Base-by-base conservation (phyloP, 2,113 vertebrate species). In the Arizona elegans region DNA sequence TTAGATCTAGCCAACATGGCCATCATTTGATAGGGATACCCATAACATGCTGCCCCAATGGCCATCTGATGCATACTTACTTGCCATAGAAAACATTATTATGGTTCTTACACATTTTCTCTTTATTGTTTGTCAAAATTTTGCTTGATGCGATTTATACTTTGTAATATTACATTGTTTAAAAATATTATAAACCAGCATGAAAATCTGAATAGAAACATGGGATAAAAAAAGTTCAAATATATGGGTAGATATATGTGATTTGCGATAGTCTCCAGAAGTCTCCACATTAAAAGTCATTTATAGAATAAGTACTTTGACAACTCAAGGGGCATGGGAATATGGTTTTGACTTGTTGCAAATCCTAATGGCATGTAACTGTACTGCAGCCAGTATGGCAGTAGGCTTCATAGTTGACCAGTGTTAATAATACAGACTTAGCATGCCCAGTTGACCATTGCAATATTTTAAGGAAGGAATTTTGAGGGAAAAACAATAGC, bases 401-500 rank as follows among this genome's bases (percentile, higher is more conserved):
- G 94, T 95, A 92, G 21, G 92, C 92, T 96, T 91, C 26, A 92
- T 90, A 43, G 91, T 94, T 95, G 93, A 93, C 33, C 7, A 58
- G 33, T 89, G 86, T 91, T 95, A 94, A 92, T 93, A 96, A 94
- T 91, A 47, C 29, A 93, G 38, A 62, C 19, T 8, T 1, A 94
- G 88, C 89, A 94, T 91, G 5, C 38, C 87, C 92, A 95, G 96
- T 95, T 95, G 55, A 94, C 93, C 43, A 87, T 56, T 91, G 93
- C 85, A 92, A 93, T 93, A 96, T 96, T 97, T 96, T 86, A 91
- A 94, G 92, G 93, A 93, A 92, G 43, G 89, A 95, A 23, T 93
- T 95, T 92, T 95, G 94, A 95, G 86, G 93, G 92, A 95, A 96
- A 96, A 91, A 56, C 62, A 58, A 90, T 17, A 86, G 29, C 81